Evolutionary conservation across 2,113 vertebrate species (phyloP), one percentile per base, ranked within the genome.

Genomic region (Lophius piscatorius): DNA sequence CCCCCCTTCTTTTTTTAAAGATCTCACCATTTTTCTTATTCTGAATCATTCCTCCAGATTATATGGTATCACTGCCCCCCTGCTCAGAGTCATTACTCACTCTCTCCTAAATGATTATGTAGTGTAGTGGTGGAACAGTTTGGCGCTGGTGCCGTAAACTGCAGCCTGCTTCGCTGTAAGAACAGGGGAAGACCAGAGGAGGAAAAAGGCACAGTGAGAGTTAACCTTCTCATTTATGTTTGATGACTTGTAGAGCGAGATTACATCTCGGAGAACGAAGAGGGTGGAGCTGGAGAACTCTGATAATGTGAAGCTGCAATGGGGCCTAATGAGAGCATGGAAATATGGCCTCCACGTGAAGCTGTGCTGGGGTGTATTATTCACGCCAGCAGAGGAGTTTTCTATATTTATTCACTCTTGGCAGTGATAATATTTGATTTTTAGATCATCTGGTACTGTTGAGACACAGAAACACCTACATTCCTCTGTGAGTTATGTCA

Each of bases 31-130:
- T 47, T 60, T 50, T 65, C 26, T 45, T 16, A 35, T 40, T 50
- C 54, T 70, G 64, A 78, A 74, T 71, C 74, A 74, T 85, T 75
- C 72, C 67, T 82, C 73, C 73, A 79, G 79, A 85, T 87, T 80
- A 79, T 56, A 84, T 55, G 46, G 72, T 69, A 78, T 80, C 77
- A 81, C 21, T 4, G 73, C 51, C 75, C 26, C 74, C 68, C 59
- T 59, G 68, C 22, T 82, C 4, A 1, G 76, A 83, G 76, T 73
- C 78, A 76, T 86, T 80, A 75, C 81, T 74, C 74, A 69, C 84
- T 76, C 63, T 54, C 26, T 80, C 64, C 68, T 62, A 54, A 70
- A 63, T 83, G 74, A 78, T 76, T 70, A 77, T 77, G 56, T 69
- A 39, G 64, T 41, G 41, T n/a, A n/a, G n/a, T n/a, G n/a, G 52